phyloP scores from a whole-genome alignment of 2,797 vertebrate species.

The Acrossocheilus fasciatus region DNA sequence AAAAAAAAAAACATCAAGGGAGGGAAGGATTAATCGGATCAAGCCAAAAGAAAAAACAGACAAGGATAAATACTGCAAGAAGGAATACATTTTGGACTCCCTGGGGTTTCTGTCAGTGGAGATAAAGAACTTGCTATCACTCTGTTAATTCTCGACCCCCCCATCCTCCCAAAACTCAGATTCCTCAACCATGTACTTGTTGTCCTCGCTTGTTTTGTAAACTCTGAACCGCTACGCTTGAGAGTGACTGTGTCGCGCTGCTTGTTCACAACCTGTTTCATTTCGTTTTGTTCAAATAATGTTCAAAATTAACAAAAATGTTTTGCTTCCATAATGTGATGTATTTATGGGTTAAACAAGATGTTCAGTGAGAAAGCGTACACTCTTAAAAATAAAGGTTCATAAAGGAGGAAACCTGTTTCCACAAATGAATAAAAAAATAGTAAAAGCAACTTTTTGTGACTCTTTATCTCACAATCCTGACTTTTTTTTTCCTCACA shows the following conservation, averaged over 20 bases:
- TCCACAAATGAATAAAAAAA: not conserved
- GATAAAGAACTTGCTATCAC: conserved; percentile 58
- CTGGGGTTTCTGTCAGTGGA: conserved; percentile 50
- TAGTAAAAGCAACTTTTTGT: not conserved
- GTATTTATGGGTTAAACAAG: not conserved
- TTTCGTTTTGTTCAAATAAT: not conserved
- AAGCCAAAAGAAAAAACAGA: conserved; percentile 69
- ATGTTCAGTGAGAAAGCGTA: not conserved
- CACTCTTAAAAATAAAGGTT: not conserved
- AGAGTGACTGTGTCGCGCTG: not conserved
- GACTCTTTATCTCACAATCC: too few species aligned
- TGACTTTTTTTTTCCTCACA: too few species aligned
- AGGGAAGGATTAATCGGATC: conserved; percentile 72
- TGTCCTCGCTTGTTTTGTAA: conserved; percentile 33
- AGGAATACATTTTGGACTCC: conserved; percentile 65
- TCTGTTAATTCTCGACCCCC: conserved; percentile 55
- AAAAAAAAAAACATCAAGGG: conserved; percentile 69
- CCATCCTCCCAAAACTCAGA: not conserved
- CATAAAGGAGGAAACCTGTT: not conserved
- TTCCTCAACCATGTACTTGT: conserved; percentile 35
- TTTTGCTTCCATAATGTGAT: not conserved
- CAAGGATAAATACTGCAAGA: conserved; percentile 71
- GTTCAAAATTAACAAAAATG: not conserved
- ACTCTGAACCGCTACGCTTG: not conserved
- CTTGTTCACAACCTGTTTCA: conserved; percentile 1